Percentiles rank a stretch among this genome's conserved stretches.
phyloP scores from a whole-genome alignment of 2,113 vertebrate genomes.

The Percina caprodes region DNA sequence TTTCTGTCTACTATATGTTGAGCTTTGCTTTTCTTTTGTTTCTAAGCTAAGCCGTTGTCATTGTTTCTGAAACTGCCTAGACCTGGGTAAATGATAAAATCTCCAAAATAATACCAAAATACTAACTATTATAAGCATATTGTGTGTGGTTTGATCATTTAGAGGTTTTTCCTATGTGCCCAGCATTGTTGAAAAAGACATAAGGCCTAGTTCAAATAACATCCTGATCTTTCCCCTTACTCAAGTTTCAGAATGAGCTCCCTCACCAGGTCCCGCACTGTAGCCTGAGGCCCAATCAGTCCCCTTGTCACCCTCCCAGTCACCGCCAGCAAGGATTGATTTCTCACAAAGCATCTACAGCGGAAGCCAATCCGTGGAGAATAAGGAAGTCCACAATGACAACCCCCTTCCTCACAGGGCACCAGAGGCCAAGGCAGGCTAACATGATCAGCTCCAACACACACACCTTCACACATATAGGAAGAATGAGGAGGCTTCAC shows the following conservation, averaged over 20 bases:
- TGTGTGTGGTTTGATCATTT: not conserved
- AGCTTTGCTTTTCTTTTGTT: constrained; percentile 4
- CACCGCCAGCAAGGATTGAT: constrained; percentile 50
- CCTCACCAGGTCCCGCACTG: not conserved
- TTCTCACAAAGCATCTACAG: constrained; percentile 53
- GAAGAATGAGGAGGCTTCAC: constrained; percentile 29
- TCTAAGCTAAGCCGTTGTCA: not conserved
- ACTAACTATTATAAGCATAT: not conserved
- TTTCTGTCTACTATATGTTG: not conserved
- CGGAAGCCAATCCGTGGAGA: constrained; percentile 58
- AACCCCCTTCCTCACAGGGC: constrained; percentile 15
- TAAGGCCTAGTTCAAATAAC: constrained; percentile 18
- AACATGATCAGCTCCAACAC: constrained; percentile 31
- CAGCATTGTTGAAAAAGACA: not conserved
- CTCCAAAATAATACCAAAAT: not conserved
- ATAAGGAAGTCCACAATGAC: constrained; percentile 54
- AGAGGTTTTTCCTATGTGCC: not conserved
- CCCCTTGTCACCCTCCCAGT: constrained; percentile 43
- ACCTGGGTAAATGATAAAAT: not conserved
- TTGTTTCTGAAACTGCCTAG: not conserved
- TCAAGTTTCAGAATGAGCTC: constrained; percentile 52
- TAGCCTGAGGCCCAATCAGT: constrained; percentile 47
- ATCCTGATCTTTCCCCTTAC: constrained; percentile 23
- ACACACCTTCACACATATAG: not conserved
- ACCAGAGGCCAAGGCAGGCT: constrained; percentile 33